Evolutionary conservation across 1,140 invertebrate species (phyloP).

Genomic region (Cyphomyrmex costatus): DNA sequence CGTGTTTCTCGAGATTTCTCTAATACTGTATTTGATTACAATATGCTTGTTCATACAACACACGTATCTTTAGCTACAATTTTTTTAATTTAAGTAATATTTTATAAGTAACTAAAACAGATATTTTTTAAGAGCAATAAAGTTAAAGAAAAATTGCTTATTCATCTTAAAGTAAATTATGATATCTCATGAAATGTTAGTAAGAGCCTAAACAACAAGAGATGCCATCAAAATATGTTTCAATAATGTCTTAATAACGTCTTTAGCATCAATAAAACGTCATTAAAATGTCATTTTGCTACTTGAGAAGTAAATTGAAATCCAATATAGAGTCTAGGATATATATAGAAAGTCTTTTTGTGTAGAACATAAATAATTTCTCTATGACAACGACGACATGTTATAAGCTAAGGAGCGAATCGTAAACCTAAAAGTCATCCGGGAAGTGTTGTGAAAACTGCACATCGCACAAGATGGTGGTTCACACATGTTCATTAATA

Average conservation of each 20-base stretch:
- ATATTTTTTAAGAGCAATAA: not conserved
- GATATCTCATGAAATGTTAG: not conserved
- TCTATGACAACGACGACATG: not conserved
- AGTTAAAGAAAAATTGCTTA: not conserved
- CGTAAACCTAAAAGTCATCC: conserved; percentile 36
- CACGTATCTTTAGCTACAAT: not conserved
- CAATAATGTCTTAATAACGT: no score
- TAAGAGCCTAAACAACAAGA: no score
- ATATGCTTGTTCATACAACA: not conserved
- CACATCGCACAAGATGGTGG: conserved; percentile 59
- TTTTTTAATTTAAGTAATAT: not conserved
- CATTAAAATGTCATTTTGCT: no score
- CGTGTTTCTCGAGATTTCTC: not conserved
- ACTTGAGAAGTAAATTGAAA: not conserved
- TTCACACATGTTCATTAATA: conserved; percentile 80
- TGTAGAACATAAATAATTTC: not conserved
- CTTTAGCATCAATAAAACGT: no score
- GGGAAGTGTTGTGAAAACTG: conserved; percentile 36
- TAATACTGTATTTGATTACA: not conserved
- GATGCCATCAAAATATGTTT: no score
- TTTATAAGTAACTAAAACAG: not conserved
- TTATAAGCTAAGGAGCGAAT: conserved; percentile 13
- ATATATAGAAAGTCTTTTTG: not conserved
- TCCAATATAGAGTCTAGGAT: no score
- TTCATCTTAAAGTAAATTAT: not conserved